Base-by-base conservation (phyloP, 2,797 vertebrate genomes). In the Pseudochromis fuscus region DNA sequence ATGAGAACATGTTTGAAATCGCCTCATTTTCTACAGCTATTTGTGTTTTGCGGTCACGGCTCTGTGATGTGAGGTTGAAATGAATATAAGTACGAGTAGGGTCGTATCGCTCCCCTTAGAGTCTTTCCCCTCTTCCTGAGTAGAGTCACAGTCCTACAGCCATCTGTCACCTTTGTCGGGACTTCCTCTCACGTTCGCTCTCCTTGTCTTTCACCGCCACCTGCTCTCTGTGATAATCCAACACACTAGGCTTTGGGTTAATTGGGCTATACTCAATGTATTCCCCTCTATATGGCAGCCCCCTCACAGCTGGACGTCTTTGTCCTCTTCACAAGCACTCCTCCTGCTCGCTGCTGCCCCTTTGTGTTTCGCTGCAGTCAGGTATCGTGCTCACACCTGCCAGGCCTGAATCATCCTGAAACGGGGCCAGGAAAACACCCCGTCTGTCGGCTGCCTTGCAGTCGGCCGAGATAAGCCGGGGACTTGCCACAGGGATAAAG, bases 401-500 rank as follows among this genome's bases (percentile, higher is more conserved):
- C 72, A 48, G 55, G 33, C 57, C 61, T 27, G 65, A 76, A 55
- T 68, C 56, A 8, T 55, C 55, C 55, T 79, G 77, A 82, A 77
- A 23, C 45, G 0, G 28, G 18, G 72, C 78, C 80, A 84, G 79
- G 63, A 70, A 72, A 76, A 50, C 81, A 35, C 42, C 57, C 62
- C 0, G 57, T 59, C 53, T 59, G 68, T 44, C 68, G 13, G 69
- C 76, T 72, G 84, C 77, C 78, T 68, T 35, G 25, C 76, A 53
- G 77, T 53, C 25, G 18, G 56, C 35, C 10, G 45, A 81, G 75
- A 85, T 85, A 82, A 88, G 84, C 81, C 68, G 13, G 70, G 62
- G 68, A 77, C 85, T 87, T 85, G 85, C 83, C 81, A 52, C 80
- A 12, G 81, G 84, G 88, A 87, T 92, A 59, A 87, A 90, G 86